Evolutionary conservation across 1,140 invertebrate species (phyloP).

Genomic region (Rhyzopertha dominica): DNA sequence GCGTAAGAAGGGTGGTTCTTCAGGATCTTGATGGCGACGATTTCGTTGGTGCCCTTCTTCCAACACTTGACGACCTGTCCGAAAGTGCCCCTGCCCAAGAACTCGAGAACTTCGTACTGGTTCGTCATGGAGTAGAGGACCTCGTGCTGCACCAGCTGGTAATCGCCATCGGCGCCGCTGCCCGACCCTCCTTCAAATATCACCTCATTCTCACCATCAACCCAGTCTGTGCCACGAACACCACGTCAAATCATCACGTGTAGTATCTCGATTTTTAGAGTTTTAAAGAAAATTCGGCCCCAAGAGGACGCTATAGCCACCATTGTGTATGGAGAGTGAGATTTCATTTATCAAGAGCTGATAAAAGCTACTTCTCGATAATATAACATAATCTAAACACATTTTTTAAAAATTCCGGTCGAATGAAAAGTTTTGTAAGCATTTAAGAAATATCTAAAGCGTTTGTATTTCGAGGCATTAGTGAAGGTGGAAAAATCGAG

Average conservation of each 20-base stretch:
- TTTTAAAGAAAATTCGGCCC: too few species aligned
- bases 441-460: too few species aligned
- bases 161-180: slow-evolving; percentile 88
- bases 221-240: slow-evolving; percentile 19
- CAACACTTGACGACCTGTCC: slow-evolving; percentile 99
- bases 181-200: slow-evolving; percentile 54
- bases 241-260: slow-evolving; percentile 17
- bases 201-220: slow-evolving; percentile 15
- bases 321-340: too few species aligned
- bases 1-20: slow-evolving; percentile 99
- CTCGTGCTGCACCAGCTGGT: slow-evolving; percentile 97
- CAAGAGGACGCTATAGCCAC: too few species aligned
- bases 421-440: too few species aligned
- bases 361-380: too few species aligned
- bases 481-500: too few species aligned
- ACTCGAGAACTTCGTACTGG: slow-evolving; percentile 97
- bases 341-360: too few species aligned
- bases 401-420: too few species aligned
- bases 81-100: slow-evolving; percentile 97
- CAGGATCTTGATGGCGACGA: slow-evolving; percentile 99
- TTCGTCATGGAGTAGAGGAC: slow-evolving; percentile 91
- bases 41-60: slow-evolving; percentile 99
- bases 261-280: too few species aligned
- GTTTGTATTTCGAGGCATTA: too few species aligned
- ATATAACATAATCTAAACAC: too few species aligned